Evolutionary conservation across 2,888 invertebrate species (phyloP).

Genomic region (Idaea straminata): DNA sequence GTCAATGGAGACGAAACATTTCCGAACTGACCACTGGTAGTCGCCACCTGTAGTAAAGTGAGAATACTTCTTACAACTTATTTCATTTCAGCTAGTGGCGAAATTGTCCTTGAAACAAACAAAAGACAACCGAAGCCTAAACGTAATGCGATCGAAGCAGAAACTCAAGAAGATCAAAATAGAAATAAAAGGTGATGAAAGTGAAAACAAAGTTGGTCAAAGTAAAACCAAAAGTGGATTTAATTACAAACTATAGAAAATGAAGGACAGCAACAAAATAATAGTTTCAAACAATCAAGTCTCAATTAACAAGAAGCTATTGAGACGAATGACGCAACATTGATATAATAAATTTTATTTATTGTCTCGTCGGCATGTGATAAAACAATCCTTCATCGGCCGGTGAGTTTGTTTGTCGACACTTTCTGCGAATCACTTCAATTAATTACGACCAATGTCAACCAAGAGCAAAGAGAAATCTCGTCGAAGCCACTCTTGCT

Average conservation of each 20-base stretch:
- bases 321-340: constrained; percentile 40
- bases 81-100: too few species aligned
- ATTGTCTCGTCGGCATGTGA: constrained; percentile 57
- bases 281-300: constrained; percentile 11
- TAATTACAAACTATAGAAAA: neutral
- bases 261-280: neutral
- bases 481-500: constrained; percentile 33
- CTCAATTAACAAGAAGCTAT: constrained; percentile 19
- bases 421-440: constrained; percentile 69
- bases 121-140: too few species aligned
- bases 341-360: constrained; percentile 59
- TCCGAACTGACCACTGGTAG: too few species aligned
- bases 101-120: too few species aligned
- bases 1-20: too few species aligned
- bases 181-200: too few species aligned
- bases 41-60: too few species aligned
- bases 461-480: constrained; percentile 33
- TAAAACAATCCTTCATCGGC: constrained; percentile 60
- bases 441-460: constrained; percentile 70
- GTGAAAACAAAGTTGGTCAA: too few species aligned
- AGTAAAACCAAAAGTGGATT: too few species aligned
- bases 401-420: constrained; percentile 56
- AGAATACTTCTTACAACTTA: too few species aligned
- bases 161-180: too few species aligned
- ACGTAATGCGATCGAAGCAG: too few species aligned